Conservation (phyloP, 53 echinoderm and acorn worm species). For the Henricia sp. region DNA sequence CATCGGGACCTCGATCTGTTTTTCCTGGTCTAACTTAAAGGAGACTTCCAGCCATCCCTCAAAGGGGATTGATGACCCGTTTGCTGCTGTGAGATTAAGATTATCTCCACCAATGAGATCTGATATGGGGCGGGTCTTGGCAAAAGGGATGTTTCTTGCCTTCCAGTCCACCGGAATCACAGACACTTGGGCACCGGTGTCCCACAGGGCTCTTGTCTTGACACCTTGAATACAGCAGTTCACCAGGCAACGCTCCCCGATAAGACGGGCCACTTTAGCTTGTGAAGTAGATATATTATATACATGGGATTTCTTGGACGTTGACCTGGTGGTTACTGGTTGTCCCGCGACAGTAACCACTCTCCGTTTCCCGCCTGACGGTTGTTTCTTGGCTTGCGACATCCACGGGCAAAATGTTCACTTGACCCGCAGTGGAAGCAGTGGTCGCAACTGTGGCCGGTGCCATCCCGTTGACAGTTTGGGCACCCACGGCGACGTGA, state of each 20-base stretch:
- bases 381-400: neutral
- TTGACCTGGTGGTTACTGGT: neutral
- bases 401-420: conserved; percentile 32
- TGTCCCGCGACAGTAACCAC: conserved; percentile 24
- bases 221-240: no score
- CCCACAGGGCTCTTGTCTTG: no score
- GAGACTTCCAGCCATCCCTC: conserved; percentile 49
- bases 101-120: neutral
- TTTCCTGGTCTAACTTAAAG: neutral
- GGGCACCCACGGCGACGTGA: no score
- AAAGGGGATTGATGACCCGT: conserved; percentile 43
- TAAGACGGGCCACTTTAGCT: neutral
- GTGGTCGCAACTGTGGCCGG: neutral
- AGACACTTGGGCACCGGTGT: no score
- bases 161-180: no score
- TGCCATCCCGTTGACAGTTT: neutral
- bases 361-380: conserved; percentile 53
- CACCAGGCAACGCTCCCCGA: neutral
- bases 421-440: conserved; percentile 45
- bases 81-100: conserved; percentile 27
- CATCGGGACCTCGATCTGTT: conserved; percentile 54
- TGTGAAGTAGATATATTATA: neutral
- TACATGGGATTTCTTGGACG: neutral
- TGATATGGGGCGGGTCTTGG: no score
- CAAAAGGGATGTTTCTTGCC: no score